A percentile compares a stretch with the other conserved stretches of the same genome.
Evolutionary conservation across 2,113 vertebrate species (phyloP).

Genomic region (Microcebus jonahi): DNA sequence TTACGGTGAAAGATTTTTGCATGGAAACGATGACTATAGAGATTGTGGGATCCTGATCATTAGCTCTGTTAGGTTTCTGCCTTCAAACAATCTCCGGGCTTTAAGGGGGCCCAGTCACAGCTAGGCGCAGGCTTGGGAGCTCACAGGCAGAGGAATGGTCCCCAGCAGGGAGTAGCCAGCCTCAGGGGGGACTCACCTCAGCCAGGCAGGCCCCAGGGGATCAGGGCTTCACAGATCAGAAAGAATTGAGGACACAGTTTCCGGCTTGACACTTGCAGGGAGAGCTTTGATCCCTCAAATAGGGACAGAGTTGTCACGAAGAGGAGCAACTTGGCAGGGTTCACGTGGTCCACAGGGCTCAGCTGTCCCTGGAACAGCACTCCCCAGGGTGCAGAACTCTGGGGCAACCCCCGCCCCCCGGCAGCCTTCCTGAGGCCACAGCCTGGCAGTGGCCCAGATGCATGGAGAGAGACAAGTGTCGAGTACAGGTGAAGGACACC

Average conservation of each 20-base stretch:
- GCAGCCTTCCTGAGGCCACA: background rate
- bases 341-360: background rate
- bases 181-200: background rate
- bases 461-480: background rate
- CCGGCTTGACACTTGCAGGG: background rate
- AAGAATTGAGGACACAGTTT: background rate
- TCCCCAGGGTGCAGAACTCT: background rate
- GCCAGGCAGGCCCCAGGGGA: background rate
- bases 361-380: background rate
- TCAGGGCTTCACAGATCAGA: background rate
- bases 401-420: background rate
- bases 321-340: background rate
- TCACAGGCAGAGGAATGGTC: background rate
- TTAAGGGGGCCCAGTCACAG: background rate
- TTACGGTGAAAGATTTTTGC: slow-evolving; percentile 44
- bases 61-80: background rate
- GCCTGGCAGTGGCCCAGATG: background rate
- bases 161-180: background rate
- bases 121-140: background rate
- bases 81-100: background rate
- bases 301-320: background rate
- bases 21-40: slow-evolving; percentile 44
- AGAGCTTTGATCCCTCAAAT: background rate
- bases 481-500: background rate
- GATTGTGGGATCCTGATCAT: background rate